Conservation (phyloP, 2,888 invertebrate species). For the Harmothoe impar region DNA sequence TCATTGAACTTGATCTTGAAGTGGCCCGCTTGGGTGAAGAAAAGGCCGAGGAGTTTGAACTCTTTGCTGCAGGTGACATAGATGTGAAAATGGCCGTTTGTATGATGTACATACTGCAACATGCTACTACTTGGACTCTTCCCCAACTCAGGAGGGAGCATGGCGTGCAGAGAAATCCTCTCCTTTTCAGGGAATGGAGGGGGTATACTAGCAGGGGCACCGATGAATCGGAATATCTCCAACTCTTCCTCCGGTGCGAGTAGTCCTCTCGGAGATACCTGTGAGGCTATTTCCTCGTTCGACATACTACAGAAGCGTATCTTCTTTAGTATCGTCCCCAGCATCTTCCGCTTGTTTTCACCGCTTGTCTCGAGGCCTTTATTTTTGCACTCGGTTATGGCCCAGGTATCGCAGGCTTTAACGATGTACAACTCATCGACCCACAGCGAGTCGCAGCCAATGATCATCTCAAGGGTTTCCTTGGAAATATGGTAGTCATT, state of each 20-base stretch:
- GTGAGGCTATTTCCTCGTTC: background rate
- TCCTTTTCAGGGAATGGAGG: background rate
- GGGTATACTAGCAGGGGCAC: background rate
- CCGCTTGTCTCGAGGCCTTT: background rate
- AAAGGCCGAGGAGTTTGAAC: background rate
- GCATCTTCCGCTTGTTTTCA: background rate
- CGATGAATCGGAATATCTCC: background rate
- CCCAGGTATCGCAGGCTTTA: constrained; percentile 2
- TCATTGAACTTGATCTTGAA: background rate
- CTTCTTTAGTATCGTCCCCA: background rate
- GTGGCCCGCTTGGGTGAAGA: background rate
- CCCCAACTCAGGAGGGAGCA: background rate
- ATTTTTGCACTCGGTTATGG: background rate
- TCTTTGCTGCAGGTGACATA: background rate
- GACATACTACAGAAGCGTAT: background rate
- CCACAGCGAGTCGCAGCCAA: background rate
- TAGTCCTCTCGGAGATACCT: background rate
- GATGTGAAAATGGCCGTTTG: background rate
- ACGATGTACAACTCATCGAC: background rate
- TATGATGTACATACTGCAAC: background rate
- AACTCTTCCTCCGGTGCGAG: background rate
- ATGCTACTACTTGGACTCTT: background rate
- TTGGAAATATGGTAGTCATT: background rate
- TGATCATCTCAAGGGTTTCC: background rate
- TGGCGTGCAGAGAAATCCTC: background rate